Evolutionary conservation across 2,113 vertebrate species (phyloP), one percentile per base, ranked within the genome.

Genomic region (Abramis brama): DNA sequence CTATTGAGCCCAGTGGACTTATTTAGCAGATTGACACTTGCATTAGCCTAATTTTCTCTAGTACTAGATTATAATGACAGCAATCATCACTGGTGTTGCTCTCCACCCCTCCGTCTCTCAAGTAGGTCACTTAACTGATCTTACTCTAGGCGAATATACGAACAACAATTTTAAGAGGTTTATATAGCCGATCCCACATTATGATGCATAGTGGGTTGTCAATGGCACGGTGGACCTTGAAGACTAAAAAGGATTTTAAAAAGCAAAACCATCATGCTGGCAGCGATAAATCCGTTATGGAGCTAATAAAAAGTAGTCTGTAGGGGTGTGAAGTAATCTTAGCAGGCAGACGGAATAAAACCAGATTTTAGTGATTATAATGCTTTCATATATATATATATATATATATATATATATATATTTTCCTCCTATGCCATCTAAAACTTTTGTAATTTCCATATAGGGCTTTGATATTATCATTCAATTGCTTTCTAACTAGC

Each of bases 11-110:
- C 23, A 62, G 12, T 39, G 23, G 39, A 52, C 75, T 80, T 77
- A 79, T 80, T 84, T 60, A 83, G 19, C 43, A 70, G 87, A 86
- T 33, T 89, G 82, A 82, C 85, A 78, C 77, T 85, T 82, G 43
- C 78, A 85, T 87, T 89, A 85, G 70, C 78, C 80, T 85, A 8
- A 82, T 85, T 71, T 85, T 64, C 77, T 73, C 30, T 36, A 87
- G 82, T 64, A 66, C 88, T 75, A 78, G 78, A 89, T 87, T 82
- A 85, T 30, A 45, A 71, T 82, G 83, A 85, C 86, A 82, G 52
- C 70, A 73, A 73, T 89, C 84, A 86, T 66, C 70, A 70, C 5
- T 55, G 80, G 45, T 33, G 45, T 23, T 7, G 43, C 79, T 68
- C 79, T 66, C 78, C 59, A 43, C n/a, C 79, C 43, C 64, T 82